Conservation (phyloP, 1,140 invertebrate species). For the Subanguina moxae region DNA sequence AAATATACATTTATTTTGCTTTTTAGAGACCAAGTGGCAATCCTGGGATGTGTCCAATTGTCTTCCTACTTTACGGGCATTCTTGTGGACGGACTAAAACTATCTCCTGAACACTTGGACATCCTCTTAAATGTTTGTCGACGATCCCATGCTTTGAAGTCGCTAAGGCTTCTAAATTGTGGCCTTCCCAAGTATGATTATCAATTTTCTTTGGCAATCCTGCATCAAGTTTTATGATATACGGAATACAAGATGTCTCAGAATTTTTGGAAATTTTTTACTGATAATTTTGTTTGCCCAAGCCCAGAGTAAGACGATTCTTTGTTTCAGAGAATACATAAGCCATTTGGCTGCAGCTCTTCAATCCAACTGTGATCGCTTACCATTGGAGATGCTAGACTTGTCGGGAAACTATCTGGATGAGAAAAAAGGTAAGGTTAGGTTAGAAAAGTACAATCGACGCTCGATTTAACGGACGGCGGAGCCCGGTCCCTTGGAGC, state of each 20-base stretch:
- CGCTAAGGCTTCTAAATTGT: conserved; percentile 47
- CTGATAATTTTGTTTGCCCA: no score
- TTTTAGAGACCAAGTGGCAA: conserved; percentile 54
- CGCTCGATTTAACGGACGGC: no score
- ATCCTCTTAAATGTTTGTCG: conserved; percentile 49
- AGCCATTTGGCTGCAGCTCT: conserved; percentile 47
- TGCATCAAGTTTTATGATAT: conserved; percentile 3
- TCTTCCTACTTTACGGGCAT: conserved; percentile 54
- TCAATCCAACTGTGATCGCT: conserved; percentile 26
- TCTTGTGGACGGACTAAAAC: conserved; percentile 41
- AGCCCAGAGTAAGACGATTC: no score
- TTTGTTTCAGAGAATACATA: conserved; percentile 48
- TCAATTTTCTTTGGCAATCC: neutral
- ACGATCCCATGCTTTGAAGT: conserved; percentile 48
- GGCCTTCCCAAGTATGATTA: conserved; percentile 46
- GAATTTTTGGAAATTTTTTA: no score
- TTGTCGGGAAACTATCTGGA: conserved; percentile 49
- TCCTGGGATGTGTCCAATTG: conserved; percentile 55
- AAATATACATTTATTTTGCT: neutral
- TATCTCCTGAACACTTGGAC: conserved; percentile 53
- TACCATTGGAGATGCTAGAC: conserved; percentile 46
- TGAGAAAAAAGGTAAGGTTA: conserved; percentile 51
- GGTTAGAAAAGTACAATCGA: no score
- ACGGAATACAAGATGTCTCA: no score
- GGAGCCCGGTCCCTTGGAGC: no score